Conservation (phyloP, 2,888 invertebrate genomes). For the Oscheius myriophilus region DNA sequence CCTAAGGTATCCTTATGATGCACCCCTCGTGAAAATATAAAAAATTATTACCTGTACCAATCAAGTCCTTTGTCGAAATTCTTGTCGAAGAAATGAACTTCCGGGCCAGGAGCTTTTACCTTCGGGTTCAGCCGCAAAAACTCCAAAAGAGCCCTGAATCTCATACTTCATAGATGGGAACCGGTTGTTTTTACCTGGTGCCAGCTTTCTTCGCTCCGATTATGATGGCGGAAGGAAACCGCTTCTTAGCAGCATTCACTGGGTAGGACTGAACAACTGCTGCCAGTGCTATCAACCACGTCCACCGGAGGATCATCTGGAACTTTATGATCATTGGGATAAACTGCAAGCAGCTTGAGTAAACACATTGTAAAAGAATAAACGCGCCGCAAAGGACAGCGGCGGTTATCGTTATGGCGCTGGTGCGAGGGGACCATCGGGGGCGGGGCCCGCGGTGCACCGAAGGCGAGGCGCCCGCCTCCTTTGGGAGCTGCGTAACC, state of each 20-base stretch:
- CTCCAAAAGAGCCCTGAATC: conserved; percentile 84
- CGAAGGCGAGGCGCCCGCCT: conserved; percentile 20
- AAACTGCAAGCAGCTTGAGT: no score
- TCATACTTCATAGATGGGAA: not conserved
- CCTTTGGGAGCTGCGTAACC: conserved; percentile 3
- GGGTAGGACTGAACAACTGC: conserved; percentile 20
- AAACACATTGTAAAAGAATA: no score
- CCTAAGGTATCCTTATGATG: no score
- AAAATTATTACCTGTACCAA: conserved; percentile 85
- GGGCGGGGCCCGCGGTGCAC: conserved; percentile 27
- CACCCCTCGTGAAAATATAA: no score
- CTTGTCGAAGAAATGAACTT: conserved; percentile 96
- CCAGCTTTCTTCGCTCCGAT: conserved; percentile 96
- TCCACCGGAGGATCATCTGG: conserved; percentile 22
- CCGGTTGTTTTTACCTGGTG: conserved; percentile 27
- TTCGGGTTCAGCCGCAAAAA: conserved; percentile 88
- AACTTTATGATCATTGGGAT: no score
- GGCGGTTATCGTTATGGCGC: conserved; percentile 26
- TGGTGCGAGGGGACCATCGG: conserved; percentile 24
- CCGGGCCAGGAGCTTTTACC: conserved; percentile 86
- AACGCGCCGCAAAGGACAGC: conserved; percentile 6
- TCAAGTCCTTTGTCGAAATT: conserved; percentile 90
- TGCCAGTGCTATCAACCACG: conserved; percentile 12
- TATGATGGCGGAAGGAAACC: conserved; percentile 86
- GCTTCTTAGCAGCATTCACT: conserved; percentile 34